These are phyloP conservation scores for Argyresthia goedartella DNA, from an alignment of 2,888 invertebrate genomes.

Conservation along the genomic window DNA sequence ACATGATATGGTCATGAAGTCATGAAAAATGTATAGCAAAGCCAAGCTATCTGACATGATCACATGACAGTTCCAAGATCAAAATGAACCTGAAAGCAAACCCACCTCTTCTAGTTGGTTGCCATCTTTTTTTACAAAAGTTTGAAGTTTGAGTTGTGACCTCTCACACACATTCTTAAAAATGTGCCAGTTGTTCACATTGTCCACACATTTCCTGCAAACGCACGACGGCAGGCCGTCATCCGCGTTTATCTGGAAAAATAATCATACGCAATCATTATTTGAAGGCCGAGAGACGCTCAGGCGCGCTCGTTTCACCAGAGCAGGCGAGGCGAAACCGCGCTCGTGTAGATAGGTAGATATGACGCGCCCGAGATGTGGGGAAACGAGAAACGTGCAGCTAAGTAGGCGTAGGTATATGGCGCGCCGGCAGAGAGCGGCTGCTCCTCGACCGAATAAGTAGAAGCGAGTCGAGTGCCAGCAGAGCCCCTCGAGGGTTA, in stretches of 20 bases:
- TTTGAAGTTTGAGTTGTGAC: constrained; percentile 75
- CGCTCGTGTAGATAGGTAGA: constrained; percentile 51
- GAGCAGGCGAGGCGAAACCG: constrained; percentile 57
- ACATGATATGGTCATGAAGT: constrained; percentile 22
- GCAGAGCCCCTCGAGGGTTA: constrained; percentile 67
- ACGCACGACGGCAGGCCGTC: constrained; percentile 76
- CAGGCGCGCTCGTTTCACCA: constrained; percentile 59
- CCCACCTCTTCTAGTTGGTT: constrained; percentile 67
- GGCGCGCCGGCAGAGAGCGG: constrained; percentile 35
- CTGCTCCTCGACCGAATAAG: constrained; percentile 66
- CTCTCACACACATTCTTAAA: constrained; percentile 75
- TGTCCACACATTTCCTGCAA: constrained; percentile 73
- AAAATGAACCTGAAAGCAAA: constrained; percentile 37
- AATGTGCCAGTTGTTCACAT: constrained; percentile 76
- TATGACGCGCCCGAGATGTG: constrained; percentile 30
- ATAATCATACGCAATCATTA: constrained; percentile 55
- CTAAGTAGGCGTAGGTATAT: constrained; percentile 62
- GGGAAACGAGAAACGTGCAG: constrained; percentile 14
- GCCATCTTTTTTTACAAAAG: constrained; percentile 67
- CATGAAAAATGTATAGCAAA: background rate
- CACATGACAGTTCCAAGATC: constrained; percentile 40
- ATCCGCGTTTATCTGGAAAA: constrained; percentile 72
- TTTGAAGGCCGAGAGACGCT: constrained; percentile 49
- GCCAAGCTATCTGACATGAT: background rate
- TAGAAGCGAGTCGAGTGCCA: constrained; percentile 65